These are phyloP conservation scores for Corythornis leucogaster DNA, from an alignment of 2,797 vertebrate species.

Conservation along the genomic window DNA sequence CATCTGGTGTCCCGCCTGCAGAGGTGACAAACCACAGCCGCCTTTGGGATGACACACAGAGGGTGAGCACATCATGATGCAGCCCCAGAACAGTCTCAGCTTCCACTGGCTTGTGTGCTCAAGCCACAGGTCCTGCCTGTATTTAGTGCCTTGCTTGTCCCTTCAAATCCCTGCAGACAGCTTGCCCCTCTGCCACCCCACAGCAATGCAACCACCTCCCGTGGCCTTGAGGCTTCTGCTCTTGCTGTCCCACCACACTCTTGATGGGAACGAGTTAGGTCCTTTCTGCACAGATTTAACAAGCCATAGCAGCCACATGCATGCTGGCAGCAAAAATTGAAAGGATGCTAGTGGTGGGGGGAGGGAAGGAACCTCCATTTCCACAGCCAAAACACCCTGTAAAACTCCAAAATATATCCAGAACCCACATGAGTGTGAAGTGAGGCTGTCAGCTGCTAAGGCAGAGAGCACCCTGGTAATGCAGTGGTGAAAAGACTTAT, in stretches of 20 bases:
- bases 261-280: rapidly evolving
- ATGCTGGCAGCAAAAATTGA: not conserved
- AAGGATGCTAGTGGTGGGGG: not conserved
- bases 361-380: not conserved
- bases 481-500: slow-evolving; percentile 29
- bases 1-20: not conserved
- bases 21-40: slow-evolving; percentile 43
- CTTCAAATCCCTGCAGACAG: not conserved
- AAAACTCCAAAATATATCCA: slow-evolving; percentile 40
- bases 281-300: not conserved
- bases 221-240: not conserved
- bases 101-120: not conserved
- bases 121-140: not conserved
- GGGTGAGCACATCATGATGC: rapidly evolving
- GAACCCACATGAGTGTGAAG: not conserved
- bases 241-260: not conserved
- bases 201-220: not conserved
- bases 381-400: slow-evolving; percentile 28
- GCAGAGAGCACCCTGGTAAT: not conserved
- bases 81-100: not conserved
- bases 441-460: not conserved
- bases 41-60: not conserved
- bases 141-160: not conserved
- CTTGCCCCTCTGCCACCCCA: not conserved
- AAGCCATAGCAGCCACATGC: not conserved